A percentile compares a stretch with the other conserved stretches of the same genome.
These are phyloP conservation scores for Ciconia stormi DNA, from an alignment of 2,113 vertebrate genomes.

Conservation along the genomic window DNA sequence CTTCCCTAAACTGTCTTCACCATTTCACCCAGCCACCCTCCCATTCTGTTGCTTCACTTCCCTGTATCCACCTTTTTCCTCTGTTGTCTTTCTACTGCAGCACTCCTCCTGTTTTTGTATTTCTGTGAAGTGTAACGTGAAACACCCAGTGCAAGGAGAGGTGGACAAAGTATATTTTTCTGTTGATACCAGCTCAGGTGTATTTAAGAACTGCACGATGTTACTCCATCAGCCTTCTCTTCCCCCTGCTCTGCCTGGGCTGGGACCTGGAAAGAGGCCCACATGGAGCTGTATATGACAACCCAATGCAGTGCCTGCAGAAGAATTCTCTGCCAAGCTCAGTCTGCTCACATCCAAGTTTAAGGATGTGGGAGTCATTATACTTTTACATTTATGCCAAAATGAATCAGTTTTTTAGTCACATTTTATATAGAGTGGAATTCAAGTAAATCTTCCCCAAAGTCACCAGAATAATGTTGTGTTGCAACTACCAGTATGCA, in stretches of 20 bases:
- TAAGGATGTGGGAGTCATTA: not conserved
- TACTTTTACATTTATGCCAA: not conserved
- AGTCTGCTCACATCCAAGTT: not conserved
- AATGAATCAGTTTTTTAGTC: conserved; percentile 8
- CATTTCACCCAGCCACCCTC: not conserved
- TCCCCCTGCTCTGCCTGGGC: not conserved
- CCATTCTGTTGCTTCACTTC: not conserved
- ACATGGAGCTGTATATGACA: not conserved
- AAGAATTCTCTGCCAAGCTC: not conserved
- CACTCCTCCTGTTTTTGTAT: not conserved
- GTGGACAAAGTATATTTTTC: not conserved
- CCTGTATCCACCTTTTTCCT: not conserved
- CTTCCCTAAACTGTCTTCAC: not conserved
- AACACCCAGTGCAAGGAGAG: not conserved
- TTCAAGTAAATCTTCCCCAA: not conserved
- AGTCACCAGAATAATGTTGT: not conserved
- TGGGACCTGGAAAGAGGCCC: not conserved
- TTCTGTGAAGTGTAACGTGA: not conserved
- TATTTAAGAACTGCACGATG: not conserved
- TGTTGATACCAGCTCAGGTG: not conserved
- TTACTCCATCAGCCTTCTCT: not conserved
- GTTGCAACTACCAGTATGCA: not conserved
- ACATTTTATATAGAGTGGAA: not conserved
- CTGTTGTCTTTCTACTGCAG: not conserved
- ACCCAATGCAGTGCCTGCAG: not conserved